phyloP scores from a whole-genome alignment of 2,113 vertebrate species.

The Prunella fulvescens region DNA sequence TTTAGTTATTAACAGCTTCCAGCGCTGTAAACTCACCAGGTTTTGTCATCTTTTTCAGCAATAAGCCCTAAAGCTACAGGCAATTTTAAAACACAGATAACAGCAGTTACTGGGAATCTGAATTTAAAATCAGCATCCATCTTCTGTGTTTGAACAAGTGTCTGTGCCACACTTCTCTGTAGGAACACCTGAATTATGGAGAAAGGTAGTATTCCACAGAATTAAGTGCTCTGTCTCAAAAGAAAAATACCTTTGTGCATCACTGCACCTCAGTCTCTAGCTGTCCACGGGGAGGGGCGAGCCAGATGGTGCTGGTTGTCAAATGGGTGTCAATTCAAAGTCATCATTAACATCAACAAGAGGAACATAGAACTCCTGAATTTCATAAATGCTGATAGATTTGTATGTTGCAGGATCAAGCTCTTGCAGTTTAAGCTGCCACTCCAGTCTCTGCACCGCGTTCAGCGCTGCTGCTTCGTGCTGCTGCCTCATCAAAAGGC shows the following conservation, averaged over 20 bases:
- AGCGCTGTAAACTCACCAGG: conserved; percentile 65
- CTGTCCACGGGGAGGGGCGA: not conserved
- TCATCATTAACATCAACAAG: conserved; percentile 98
- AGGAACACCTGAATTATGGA: conserved; percentile 34
- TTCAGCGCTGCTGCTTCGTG: conserved; percentile 97
- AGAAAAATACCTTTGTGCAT: not conserved
- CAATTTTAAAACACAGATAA: conserved; percentile 50
- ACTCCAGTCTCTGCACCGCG: conserved; percentile 95
- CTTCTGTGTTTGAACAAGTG: not conserved
- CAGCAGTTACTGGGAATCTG: conserved; percentile 44
- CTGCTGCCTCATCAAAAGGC: conserved; percentile 98
- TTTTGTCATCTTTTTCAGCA: conserved; percentile 49
- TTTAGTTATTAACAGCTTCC: conserved; percentile 73
- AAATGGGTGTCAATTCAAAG: conserved; percentile 97
- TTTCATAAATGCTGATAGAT: conserved; percentile 98
- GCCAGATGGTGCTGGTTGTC: conserved; percentile 50
- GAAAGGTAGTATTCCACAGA: conserved; percentile 52
- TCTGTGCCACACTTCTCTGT: conserved; percentile 14
- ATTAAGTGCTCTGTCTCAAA: conserved; percentile 35
- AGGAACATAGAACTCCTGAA: conserved; percentile 97
- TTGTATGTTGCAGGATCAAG: conserved; percentile 96
- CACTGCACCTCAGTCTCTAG: not conserved
- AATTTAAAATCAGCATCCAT: conserved; percentile 5
- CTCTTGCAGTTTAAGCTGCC: conserved; percentile 98
- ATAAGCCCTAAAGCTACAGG: conserved; percentile 4